These are phyloP conservation scores for Coranthus polyacanthus DNA, from an alignment of 2,797 vertebrate species.

Conservation along the genomic window DNA sequence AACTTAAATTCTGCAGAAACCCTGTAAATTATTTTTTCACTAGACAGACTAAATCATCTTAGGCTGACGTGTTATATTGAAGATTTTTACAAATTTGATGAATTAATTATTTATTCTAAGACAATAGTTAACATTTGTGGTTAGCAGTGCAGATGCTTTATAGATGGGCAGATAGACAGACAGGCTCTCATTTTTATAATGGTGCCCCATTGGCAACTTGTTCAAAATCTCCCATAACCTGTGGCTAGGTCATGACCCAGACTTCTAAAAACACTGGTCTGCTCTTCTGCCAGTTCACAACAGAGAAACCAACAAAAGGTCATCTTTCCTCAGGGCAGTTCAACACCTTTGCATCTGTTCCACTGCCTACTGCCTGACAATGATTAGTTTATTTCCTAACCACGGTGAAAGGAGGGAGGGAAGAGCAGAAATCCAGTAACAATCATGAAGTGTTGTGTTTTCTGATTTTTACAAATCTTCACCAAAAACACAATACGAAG, in stretches of 20 bases:
- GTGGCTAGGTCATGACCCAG: conserved; percentile 34
- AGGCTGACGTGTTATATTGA: neutral
- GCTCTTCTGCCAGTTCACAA: conserved; percentile 31
- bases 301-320: conserved; percentile 55
- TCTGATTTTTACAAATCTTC: neutral
- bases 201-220: neutral
- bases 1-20: no score
- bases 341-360: conserved; percentile 29
- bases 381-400: conserved; percentile 14
- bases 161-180: neutral
- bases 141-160: neutral
- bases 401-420: neutral
- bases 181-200: neutral
- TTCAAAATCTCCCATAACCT: conserved; percentile 10
- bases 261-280: conserved; percentile 42
- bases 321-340: conserved; percentile 42
- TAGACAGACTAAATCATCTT: neutral
- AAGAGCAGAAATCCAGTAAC: neutral
- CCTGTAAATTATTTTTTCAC: neutral
- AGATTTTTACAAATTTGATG: neutral
- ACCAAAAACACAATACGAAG: conserved; percentile 5
- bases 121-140: neutral
- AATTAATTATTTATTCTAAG: neutral
- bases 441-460: conserved; percentile 9
- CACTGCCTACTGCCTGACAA: conserved; percentile 27